These are phyloP conservation scores for Eupleurogrammus muticus DNA, from an alignment of 2,797 vertebrate genomes.

Conservation along the genomic window DNA sequence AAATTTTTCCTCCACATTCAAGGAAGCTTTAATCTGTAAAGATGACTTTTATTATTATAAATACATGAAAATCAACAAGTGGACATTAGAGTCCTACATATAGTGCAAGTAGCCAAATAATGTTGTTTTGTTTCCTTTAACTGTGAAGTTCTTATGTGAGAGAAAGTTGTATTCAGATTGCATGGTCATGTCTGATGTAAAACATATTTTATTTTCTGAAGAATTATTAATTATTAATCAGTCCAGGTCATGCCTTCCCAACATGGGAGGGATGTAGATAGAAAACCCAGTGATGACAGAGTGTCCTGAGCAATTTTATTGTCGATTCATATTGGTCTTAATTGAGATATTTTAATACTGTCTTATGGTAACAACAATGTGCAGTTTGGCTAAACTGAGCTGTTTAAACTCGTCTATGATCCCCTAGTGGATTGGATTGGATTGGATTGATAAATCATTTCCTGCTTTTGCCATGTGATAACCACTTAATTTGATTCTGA, in stretches of 20 bases:
- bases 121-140: too few species aligned
- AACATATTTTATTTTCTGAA: neutral
- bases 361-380: neutral
- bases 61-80: too few species aligned
- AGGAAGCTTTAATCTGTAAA: neutral
- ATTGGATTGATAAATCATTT: constrained; percentile 3
- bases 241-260: neutral
- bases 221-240: neutral
- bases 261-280: neutral
- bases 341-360: neutral
- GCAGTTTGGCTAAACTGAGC: neutral
- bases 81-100: neutral
- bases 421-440: too few species aligned
- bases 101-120: too few species aligned
- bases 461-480: constrained; percentile 6
- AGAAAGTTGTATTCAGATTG: neutral
- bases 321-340: neutral
- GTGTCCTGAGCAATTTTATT: neutral
- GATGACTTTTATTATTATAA: too few species aligned
- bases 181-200: neutral
- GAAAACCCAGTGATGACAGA: neutral
- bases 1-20: neutral
- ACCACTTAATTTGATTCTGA: constrained; percentile 7
- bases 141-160: neutral
- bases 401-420: neutral